Base-by-base conservation (phyloP, 1,140 invertebrate genomes). In the Homarus americanus region DNA sequence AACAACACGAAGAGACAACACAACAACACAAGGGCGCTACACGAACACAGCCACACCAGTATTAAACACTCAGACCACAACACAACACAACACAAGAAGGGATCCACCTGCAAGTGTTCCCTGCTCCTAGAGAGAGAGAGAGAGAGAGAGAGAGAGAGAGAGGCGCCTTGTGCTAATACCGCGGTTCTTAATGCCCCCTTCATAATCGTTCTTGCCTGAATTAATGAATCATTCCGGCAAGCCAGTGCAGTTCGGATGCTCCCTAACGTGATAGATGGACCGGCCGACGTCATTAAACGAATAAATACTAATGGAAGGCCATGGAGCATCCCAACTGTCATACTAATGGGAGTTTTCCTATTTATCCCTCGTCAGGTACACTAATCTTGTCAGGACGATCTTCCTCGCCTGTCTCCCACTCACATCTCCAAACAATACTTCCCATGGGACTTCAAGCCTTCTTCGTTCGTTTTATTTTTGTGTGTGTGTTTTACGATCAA, bases 181-280 rank as follows among this genome's bases (percentile, higher is more conserved):
- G 36, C 24, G 44, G 5, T n/a, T 44, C 76, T 79, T 41, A 12
- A 44, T 49, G 10, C 44, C 44, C n/a, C 76, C 40, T 49, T 32
- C 38, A 79, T 79, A 79, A 79, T 49, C 76, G 28, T 79, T n/a
- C 41, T 32, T 44, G 76, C 76, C 24, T 49, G 44, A 79, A 79
- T 79, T 79, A 79, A 79, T 79, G 76, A 79, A 69, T 69, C n/a
- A 69, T 69, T 69, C 63, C 0, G 63, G 12, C 63, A 69, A 32
- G 63, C 63, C 63, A 69, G 53, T 58, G 53, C 53, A 58, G 53
- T 58, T 58, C 15, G 53, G 53, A 58, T 58, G 63, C 32, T 69
- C 63, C n/a, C 3, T 69, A 79, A 79, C n/a, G 41, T 79, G 44
- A 79, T 49, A n/a, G 40, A 79, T 79, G 40, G 24, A 44, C 40